These are phyloP conservation scores for Diadema setosum DNA, from an alignment of 35 echinoderm and acorn worm genomes.

Conservation along the genomic window DNA sequence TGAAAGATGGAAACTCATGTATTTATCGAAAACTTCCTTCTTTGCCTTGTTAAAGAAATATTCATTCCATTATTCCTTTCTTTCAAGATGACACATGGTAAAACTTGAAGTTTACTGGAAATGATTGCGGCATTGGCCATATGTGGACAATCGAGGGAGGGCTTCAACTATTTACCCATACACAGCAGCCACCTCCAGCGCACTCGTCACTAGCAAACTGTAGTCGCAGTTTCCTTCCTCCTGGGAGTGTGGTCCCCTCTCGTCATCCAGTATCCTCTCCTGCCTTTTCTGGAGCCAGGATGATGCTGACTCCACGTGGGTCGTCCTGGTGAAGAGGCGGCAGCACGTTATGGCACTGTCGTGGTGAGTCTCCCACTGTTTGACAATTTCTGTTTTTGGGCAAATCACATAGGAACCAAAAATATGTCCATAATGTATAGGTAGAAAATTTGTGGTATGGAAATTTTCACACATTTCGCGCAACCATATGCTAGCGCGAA, in stretches of 20 bases:
- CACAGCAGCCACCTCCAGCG: slow-evolving; percentile 72
- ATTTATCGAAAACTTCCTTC: too few relatives aligned
- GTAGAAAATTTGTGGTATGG: too few relatives aligned
- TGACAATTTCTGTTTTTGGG: slow-evolving; percentile 20
- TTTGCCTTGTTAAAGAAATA: too few relatives aligned
- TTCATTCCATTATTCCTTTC: too few relatives aligned
- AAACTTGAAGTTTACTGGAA: too few relatives aligned
- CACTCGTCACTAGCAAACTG: slow-evolving; percentile 72
- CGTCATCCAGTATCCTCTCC: neutral
- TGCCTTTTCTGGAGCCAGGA: neutral
- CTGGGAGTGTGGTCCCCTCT: too few relatives aligned
- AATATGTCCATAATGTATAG: neutral
- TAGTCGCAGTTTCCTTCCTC: neutral
- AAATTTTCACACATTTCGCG: too few relatives aligned
- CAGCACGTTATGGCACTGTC: slow-evolving; percentile 82
- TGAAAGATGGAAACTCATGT: too few relatives aligned
- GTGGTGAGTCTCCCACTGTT: slow-evolving; percentile 65
- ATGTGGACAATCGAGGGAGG: too few relatives aligned
- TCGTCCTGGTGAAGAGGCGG: slow-evolving; percentile 27
- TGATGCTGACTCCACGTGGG: neutral
- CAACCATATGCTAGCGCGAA: too few relatives aligned
- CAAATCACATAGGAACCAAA: neutral
- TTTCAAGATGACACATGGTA: too few relatives aligned
- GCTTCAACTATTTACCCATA: slow-evolving; percentile 69
- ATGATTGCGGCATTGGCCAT: too few relatives aligned